Conservation (phyloP, 1,140 invertebrate species). For the Mamestra configurata region DNA sequence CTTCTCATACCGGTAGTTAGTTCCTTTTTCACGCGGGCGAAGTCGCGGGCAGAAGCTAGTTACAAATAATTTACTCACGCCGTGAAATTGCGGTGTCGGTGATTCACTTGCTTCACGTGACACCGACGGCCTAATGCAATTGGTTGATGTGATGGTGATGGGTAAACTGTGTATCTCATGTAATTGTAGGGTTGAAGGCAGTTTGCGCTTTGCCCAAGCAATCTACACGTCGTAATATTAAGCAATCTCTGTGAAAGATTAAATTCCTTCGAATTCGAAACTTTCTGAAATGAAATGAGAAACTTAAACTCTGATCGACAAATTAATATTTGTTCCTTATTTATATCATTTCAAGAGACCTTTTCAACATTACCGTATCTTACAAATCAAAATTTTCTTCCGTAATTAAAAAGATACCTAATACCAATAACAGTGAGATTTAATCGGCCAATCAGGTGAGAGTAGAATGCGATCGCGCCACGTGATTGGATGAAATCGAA, state of each 20-base stretch:
- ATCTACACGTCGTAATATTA: background rate
- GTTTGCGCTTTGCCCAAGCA: no score
- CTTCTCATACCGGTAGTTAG: no score
- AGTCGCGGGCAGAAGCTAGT: background rate
- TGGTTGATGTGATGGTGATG: constrained; percentile 4
- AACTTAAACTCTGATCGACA: no score
- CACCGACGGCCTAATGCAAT: constrained; percentile 15
- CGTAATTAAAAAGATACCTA: constrained; percentile 18
- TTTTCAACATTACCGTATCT: background rate
- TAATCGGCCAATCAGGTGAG: constrained; percentile 61
- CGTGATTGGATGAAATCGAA: constrained; percentile 73
- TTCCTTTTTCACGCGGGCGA: no score
- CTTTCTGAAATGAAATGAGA: no score
- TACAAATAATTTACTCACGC: constrained; percentile 53
- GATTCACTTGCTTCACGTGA: constrained; percentile 49
- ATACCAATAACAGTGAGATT: constrained; percentile 43
- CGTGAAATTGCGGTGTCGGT: constrained; percentile 47
- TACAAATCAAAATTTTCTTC: background rate
- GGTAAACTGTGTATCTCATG: no score
- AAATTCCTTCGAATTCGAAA: no score
- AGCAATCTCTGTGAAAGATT: no score
- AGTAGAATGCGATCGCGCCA: constrained; percentile 66
- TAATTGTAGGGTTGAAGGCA: no score
- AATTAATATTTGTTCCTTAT: background rate
- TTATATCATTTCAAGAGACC: background rate